A percentile compares a stretch with the other conserved stretches of the same genome.
Conservation (phyloP, 2,888 invertebrate genomes). For the Himalopsyche anomala region DNA sequence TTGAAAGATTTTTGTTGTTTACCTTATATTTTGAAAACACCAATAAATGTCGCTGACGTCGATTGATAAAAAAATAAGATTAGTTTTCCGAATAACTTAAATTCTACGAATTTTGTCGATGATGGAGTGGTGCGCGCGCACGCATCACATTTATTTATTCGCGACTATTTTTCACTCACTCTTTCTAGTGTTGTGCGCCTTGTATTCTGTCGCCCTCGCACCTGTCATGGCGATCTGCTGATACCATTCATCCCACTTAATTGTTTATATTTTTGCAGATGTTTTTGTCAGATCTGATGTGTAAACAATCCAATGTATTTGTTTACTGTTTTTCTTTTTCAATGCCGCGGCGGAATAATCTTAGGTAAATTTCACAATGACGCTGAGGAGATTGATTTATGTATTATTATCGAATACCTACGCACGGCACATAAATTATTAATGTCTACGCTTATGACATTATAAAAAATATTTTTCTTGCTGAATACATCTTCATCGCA, state of each 20-base stretch:
- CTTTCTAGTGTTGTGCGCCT: not conserved
- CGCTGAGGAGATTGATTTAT: not conserved
- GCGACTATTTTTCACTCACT: not conserved
- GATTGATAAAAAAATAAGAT: not conserved
- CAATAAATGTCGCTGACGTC: no score
- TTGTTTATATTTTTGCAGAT: conserved; percentile 38
- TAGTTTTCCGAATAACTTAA: not conserved
- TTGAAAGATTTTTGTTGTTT: no score
- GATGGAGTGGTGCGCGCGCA: not conserved
- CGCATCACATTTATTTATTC: not conserved
- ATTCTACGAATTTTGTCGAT: not conserved
- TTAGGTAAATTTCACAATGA: not conserved
- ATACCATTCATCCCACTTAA: conserved; percentile 46
- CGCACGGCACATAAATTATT: no score
- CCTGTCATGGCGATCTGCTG: conserved; percentile 41
- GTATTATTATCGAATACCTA: not conserved
- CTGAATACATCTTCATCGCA: no score
- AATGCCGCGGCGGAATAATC: not conserved
- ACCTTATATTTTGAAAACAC: no score
- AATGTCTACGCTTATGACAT: no score
- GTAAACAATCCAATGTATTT: conserved; percentile 4
- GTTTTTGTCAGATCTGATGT: conserved; percentile 27
- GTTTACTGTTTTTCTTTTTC: not conserved
- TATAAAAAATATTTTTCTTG: no score
- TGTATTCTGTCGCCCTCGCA: not conserved